Evolutionary conservation across 2,797 vertebrate genomes (phyloP), one percentile per base, ranked within the genome.

Genomic region (Lithobates pipiens): DNA sequence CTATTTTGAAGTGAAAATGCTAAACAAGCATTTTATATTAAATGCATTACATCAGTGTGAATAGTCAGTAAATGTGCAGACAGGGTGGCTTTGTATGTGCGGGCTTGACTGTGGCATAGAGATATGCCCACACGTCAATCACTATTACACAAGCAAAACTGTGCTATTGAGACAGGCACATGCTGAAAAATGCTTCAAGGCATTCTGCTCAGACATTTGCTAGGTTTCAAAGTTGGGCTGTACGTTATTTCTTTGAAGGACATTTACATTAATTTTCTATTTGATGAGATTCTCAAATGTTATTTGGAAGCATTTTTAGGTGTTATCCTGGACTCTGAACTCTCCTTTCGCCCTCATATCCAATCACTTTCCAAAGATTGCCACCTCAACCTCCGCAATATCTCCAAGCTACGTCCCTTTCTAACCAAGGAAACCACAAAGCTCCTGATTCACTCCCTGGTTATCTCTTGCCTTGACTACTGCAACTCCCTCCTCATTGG

Each of bases 1-100:
- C n/a, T 46, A 68, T 79, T 78, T 79, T 18, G 42, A 79, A 67
- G 13, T 69, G 18, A 79, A 69, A 68, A 79, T 44, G 63, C 63
- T 44, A 68, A 69, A 79, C 44, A 79, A 67, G 69, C 42, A 34
- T 57, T 70, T 67, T 54, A 46, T 80, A 71, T 70, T 32, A 21
- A 23, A 36, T 21, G 7, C 67, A 57, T 80, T 34, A 71, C 78
- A 54, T 80, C 77, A 80, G 39, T 50, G 65, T 44, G 32, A 80
- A 69, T 57, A 80, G 42, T 50, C 65, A 54, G 13, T 65, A 69
- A 32, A 80, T 25, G 5, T 23, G 34, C 13, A 80, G 67, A 54
- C 25, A 70, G 34, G 78, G 44, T 34, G 44, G 29, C 27, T 70
- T 54, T 57, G 13, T 54, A 46, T 32, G 23, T 32, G 23, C 70